Evolutionary conservation across 2,113 vertebrate genomes (phyloP), one percentile per base, ranked within the genome.

Genomic region (Setophaga petechia): DNA sequence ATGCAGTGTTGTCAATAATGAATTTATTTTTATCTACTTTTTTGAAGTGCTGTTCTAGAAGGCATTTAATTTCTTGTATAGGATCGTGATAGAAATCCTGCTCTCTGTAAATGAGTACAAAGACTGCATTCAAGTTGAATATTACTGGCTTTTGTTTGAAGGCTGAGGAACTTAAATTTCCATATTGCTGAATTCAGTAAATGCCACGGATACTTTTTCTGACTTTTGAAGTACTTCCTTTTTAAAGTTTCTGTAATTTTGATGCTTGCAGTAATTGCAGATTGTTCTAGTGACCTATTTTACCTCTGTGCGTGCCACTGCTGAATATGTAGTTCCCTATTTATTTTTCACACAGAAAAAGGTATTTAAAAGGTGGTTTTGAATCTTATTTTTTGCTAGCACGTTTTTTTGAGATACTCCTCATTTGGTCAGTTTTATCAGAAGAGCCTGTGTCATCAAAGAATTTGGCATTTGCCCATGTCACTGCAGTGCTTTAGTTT

Each of bases 141-240:
- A 19, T 77, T 94, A 49, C 25, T 83, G 39, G 19, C 43, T 47
- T 93, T 81, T 84, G 35, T 84, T 87, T 63, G 59, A 92, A 86
- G 43, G 31, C 47, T 59, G 44, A 88, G 47, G 28, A 71, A 33
- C 52, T 83, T 76, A 39, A 8, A 74, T 74, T 77, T 80, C 33
- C 16, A 15, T 39, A 30, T 84, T 93, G n/a, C 61, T 89, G 55
- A 84, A 62, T 69, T 93, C n/a, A 76, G 0, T 69, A 73, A 69
- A 85, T 90, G 20, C 75, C 28, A 25, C 27, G 37, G 27, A 35
- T 89, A 51, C 12, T 52, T 81, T 39, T 87, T 81, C 23, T 87
- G 30, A 33, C 28, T 67, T 80, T 51, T 28, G 25, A 52, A 89
- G n/a, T 67, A 33, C 61, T 87, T 80, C 6, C 30, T 84, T 85